These are phyloP conservation scores for Esox niger DNA, from an alignment of 2,113 vertebrate genomes.

Conservation along the genomic window DNA sequence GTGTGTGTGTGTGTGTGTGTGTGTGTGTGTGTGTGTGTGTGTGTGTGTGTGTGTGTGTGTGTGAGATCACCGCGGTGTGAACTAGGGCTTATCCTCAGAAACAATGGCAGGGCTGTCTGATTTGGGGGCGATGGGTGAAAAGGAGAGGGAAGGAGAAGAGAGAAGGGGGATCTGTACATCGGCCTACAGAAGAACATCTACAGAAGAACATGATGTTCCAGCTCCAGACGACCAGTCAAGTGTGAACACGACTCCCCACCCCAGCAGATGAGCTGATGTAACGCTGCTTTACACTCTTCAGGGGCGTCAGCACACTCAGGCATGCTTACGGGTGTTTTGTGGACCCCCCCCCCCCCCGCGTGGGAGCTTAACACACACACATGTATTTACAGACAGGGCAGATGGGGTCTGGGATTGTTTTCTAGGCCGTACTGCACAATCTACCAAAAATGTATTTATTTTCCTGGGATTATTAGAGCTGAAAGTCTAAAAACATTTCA, in stretches of 20 bases:
- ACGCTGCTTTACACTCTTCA: background rate
- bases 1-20: background rate
- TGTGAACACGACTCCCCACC: slow-evolving; percentile 36
- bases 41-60: background rate
- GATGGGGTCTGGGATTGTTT: background rate
- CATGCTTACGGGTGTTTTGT: background rate
- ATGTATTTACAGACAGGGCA: background rate
- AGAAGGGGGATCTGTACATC: slow-evolving; percentile 22
- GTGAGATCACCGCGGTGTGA: background rate
- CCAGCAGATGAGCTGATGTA: slow-evolving; percentile 15
- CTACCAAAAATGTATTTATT: too few species aligned
- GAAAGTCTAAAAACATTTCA: too few species aligned
- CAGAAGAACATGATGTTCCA: slow-evolving; percentile 36
- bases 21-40: background rate
- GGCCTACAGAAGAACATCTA: slow-evolving; percentile 26
- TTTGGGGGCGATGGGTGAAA: slow-evolving; percentile 7
- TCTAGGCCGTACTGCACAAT: background rate
- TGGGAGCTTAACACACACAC: background rate
- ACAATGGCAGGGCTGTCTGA: slow-evolving; percentile 21
- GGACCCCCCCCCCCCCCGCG: background rate
- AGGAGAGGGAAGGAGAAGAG: background rate
- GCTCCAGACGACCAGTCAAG: slow-evolving; percentile 28
- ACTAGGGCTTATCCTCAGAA: slow-evolving; percentile 23
- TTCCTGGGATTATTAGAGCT: too few species aligned
- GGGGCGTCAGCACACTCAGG: background rate